Conservation (phyloP, 2,888 invertebrate species). For the Tricholauxania praeusta region DNA sequence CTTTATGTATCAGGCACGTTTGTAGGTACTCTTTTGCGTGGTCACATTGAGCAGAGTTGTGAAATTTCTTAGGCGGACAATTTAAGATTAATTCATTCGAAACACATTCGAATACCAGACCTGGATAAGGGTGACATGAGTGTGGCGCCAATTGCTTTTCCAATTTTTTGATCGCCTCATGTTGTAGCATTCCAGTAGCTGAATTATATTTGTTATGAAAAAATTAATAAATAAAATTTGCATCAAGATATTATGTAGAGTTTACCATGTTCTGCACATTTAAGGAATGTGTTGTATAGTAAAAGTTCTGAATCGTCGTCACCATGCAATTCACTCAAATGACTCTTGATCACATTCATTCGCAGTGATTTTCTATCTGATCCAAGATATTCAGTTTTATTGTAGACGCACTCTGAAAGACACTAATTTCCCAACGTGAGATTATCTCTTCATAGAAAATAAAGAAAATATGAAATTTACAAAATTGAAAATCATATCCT, state of each 20-base stretch:
- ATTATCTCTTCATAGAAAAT: background rate
- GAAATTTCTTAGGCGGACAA: slow-evolving; percentile 51
- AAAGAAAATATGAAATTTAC: slow-evolving; percentile 41
- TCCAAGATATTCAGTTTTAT: slow-evolving; percentile 50
- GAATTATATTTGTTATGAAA: background rate
- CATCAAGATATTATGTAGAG: background rate
- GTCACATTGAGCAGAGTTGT: slow-evolving; percentile 48
- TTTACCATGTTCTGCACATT: slow-evolving; percentile 56
- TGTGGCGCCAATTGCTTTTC: slow-evolving; percentile 42
- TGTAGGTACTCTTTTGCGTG: slow-evolving; percentile 47
- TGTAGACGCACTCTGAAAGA: slow-evolving; percentile 55
- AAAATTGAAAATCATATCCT: slow-evolving; percentile 52
- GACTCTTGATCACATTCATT: slow-evolving; percentile 45
- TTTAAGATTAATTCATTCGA: slow-evolving; percentile 56
- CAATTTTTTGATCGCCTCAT: slow-evolving; percentile 46
- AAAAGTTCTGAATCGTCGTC: slow-evolving; percentile 45
- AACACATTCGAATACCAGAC: slow-evolving; percentile 56
- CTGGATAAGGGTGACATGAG: slow-evolving; percentile 54
- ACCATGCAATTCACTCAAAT: slow-evolving; percentile 47
- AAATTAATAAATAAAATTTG: background rate
- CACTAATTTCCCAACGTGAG: slow-evolving; percentile 47
- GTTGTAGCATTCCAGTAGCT: slow-evolving; percentile 48
- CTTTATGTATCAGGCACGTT: slow-evolving; percentile 46
- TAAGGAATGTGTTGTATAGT: slow-evolving; percentile 51
- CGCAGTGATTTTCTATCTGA: slow-evolving; percentile 49